phyloP scores from a whole-genome alignment of 2,797 vertebrate genomes.

The Sarcoramphus papa region DNA sequence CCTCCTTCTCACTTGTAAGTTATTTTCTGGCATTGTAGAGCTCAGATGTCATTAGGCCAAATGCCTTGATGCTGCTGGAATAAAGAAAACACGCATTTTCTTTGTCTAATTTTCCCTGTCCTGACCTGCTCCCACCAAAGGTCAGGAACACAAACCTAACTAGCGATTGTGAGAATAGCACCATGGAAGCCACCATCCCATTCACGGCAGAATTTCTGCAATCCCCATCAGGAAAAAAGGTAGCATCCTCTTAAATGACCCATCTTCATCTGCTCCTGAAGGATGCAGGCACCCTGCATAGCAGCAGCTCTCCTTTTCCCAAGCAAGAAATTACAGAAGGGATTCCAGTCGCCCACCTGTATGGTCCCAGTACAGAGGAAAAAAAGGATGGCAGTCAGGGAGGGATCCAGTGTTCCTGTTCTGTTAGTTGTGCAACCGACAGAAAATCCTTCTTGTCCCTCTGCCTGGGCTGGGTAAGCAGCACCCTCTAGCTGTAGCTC shows the following conservation, averaged over 20 bases:
- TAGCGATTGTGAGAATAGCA: background rate
- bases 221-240: background rate
- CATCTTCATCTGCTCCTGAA: background rate
- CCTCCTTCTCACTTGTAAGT: background rate
- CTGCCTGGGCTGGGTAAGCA: background rate
- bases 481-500: background rate
- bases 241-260: background rate
- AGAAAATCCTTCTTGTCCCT: background rate
- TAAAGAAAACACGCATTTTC: background rate
- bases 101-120: background rate
- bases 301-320: background rate
- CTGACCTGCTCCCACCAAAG: background rate
- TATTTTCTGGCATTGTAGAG: background rate
- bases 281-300: background rate
- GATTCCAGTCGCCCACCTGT: background rate
- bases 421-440: background rate
- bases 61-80: background rate
- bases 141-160: background rate
- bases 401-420: fast-evolving
- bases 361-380: fast-evolving
- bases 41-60: background rate
- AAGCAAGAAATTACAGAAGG: background rate
- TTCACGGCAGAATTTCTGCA: background rate
- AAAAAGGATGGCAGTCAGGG: background rate
- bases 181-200: background rate